A percentile compares a stretch with the other conserved stretches of the same genome.
Conservation (phyloP, 1,140 invertebrate genomes). For the Lepidurus arcticus region DNA sequence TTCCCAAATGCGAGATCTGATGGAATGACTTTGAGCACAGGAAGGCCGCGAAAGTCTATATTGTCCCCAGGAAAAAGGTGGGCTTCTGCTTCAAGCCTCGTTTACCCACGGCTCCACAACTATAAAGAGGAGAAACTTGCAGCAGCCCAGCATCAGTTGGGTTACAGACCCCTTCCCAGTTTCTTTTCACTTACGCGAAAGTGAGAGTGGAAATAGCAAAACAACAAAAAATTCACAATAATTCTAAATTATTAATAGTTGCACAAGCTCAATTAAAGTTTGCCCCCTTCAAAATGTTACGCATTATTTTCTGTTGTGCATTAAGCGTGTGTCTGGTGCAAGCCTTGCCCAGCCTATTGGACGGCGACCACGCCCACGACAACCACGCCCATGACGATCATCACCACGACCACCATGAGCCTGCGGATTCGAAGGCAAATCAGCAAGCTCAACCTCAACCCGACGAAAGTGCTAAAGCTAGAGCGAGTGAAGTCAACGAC, state of each 20-base stretch:
- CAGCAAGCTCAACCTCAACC: constrained; percentile 16
- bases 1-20: neutral
- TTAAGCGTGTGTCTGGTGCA: neutral
- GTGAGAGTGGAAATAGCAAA: neutral
- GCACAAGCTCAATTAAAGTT: too few relatives aligned
- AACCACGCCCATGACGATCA: constrained; percentile 26
- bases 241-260: too few relatives aligned
- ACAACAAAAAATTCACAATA: too few relatives aligned
- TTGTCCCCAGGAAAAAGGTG: constrained; percentile 21
- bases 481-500: constrained; percentile 34
- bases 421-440: neutral
- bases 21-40: constrained; percentile 3
- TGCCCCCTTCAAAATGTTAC: neutral
- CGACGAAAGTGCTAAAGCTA: constrained; percentile 1
- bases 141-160: constrained; percentile 6
- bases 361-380: constrained; percentile 24
- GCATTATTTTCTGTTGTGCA: neutral
- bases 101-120: constrained; percentile 5
- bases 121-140: constrained; percentile 22
- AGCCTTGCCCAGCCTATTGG: constrained; percentile 24
- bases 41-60: constrained; percentile 21
- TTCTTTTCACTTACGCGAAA: constrained; percentile 9
- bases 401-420: constrained; percentile 7
- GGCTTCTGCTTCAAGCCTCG: neutral
- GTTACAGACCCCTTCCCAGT: neutral